Percentiles rank a stretch among this genome's conserved stretches.
phyloP scores from a whole-genome alignment of 2,797 vertebrate genomes.

The Bradypodion pumilum region DNA sequence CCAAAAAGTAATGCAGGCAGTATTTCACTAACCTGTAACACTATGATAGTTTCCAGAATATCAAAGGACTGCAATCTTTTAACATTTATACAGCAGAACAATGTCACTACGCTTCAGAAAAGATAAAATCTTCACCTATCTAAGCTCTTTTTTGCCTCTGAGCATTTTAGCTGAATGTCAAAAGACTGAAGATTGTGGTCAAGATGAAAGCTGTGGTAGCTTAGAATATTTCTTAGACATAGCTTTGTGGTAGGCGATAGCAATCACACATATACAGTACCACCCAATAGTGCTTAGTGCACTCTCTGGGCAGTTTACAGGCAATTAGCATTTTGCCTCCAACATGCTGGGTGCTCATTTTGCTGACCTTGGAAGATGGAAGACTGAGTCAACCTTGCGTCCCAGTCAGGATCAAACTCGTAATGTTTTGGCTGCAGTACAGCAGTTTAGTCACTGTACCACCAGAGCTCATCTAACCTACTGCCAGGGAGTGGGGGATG shows the following conservation, averaged over 20 bases:
- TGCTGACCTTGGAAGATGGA: too few relatives aligned
- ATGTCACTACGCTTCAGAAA: neutral
- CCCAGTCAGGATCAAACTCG: too few relatives aligned
- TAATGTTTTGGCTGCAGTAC: too few relatives aligned
- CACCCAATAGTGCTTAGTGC: too few relatives aligned
- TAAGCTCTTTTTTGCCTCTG: neutral
- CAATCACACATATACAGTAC: too few relatives aligned
- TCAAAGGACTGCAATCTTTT: neutral
- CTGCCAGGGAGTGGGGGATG: neutral
- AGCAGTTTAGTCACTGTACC: too few relatives aligned
- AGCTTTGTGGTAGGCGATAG: neutral
- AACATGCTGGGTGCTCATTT: too few relatives aligned
- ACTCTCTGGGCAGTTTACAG: too few relatives aligned
- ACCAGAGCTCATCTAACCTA: too few relatives aligned
- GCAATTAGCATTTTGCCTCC: too few relatives aligned
- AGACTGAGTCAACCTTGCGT: too few relatives aligned
- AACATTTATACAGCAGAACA: neutral
- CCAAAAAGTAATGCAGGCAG: fast-evolving
- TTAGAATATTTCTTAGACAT: too few relatives aligned
- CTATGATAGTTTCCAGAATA: neutral
- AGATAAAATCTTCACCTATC: neutral
- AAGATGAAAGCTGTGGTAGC: neutral
- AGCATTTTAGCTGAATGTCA: neutral
- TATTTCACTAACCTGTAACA: neutral
- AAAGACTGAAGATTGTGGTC: neutral